Percentiles rank a stretch among this genome's conserved stretches.
phyloP scores from a whole-genome alignment of 2,113 vertebrate genomes.

The Sylvia atricapilla region DNA sequence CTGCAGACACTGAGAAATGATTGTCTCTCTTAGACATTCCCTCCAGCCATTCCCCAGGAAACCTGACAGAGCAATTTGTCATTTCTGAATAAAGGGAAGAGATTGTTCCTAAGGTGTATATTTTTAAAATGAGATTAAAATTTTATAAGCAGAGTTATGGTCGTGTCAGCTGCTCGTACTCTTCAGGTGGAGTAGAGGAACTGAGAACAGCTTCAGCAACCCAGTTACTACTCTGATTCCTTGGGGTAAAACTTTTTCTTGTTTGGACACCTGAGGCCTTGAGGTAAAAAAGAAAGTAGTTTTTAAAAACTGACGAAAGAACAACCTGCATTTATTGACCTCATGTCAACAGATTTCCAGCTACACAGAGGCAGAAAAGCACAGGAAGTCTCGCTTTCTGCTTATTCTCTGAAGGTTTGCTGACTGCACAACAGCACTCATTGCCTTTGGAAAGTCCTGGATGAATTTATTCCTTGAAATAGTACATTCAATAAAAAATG shows the following conservation, averaged over 20 bases:
- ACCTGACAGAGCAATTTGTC: background rate
- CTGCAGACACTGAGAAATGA: background rate
- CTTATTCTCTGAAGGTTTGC: background rate
- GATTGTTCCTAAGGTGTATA: background rate
- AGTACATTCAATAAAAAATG: background rate
- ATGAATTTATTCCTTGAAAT: background rate
- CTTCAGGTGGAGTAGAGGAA: background rate
- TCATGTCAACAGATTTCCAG: background rate
- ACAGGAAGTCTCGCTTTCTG: background rate
- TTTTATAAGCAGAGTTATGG: background rate
- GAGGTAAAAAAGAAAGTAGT: background rate
- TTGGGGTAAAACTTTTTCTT: background rate
- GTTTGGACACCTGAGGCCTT: background rate
- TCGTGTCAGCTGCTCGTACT: background rate
- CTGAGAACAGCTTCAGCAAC: background rate
- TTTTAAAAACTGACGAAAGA: background rate
- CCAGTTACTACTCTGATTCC: background rate
- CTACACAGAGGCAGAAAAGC: background rate
- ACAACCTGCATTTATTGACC: background rate
- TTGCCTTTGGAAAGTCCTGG: background rate
- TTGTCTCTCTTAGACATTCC: background rate
- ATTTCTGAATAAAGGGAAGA: background rate
- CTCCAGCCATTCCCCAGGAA: background rate
- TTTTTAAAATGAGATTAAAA: slow-evolving; percentile 21
- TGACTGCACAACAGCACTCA: background rate